Evolutionary conservation across 2,113 vertebrate genomes (phyloP).

Genomic region (Ascaphus truei): DNA sequence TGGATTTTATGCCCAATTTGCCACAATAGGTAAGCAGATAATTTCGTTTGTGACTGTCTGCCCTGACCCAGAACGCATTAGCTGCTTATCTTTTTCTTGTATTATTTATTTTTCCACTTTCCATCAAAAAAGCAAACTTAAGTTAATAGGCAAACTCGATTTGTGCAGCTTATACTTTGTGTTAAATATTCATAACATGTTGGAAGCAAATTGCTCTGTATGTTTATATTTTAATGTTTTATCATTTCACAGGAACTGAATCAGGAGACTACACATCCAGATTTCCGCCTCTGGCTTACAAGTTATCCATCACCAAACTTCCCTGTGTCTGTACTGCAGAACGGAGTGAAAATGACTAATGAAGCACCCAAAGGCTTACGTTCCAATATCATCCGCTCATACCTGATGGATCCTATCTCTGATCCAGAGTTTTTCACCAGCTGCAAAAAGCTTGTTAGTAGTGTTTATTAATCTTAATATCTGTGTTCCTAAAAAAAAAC

Average conservation of each 20-base stretch:
- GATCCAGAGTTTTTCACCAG: conserved; percentile 75
- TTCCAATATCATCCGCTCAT: conserved; percentile 76
- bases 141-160: neutral
- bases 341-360: conserved; percentile 88
- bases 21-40: no score
- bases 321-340: conserved; percentile 82
- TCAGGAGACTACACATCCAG: conserved; percentile 77
- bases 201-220: conserved; percentile 4
- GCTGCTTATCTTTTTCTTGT: neutral
- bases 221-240: conserved; percentile 17
- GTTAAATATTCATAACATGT: conserved; percentile 17
- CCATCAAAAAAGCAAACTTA: neutral
- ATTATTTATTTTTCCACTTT: neutral
- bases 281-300: conserved; percentile 86
- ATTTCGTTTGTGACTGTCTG: no score
- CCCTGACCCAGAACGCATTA: no score
- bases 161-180: neutral
- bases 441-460: conserved; percentile 76
- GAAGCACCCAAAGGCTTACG: conserved; percentile 84
- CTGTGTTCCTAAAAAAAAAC: no score
- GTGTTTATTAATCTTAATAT: neutral
- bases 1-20: no score
- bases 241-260: conserved; percentile 70
- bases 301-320: conserved; percentile 84
- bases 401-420: conserved; percentile 83